phyloP scores from a whole-genome alignment of 2,888 invertebrate species.

The Gortyna flavago region DNA sequence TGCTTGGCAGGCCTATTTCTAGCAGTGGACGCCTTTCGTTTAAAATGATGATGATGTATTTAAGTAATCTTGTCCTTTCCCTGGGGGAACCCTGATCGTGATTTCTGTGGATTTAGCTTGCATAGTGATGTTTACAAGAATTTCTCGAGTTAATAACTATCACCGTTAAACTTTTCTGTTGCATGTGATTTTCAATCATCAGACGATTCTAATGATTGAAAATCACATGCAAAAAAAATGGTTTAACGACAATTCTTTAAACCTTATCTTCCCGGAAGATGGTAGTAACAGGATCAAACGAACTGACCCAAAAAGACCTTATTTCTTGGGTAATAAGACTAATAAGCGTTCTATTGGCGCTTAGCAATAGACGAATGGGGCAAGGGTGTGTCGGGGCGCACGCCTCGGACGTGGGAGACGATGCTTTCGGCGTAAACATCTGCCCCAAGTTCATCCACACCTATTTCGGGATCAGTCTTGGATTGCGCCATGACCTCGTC shows the following conservation, averaged over 20 bases:
- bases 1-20: not conserved
- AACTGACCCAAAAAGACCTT: not conserved
- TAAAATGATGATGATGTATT: not conserved
- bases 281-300: not conserved
- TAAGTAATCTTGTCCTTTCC: not conserved
- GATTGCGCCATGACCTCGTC: not conserved
- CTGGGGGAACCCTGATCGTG: not conserved
- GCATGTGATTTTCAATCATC: not conserved
- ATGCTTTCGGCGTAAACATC: slow-evolving; percentile 18
- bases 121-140: not conserved
- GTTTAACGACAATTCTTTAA: not conserved
- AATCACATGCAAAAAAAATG: too few species aligned
- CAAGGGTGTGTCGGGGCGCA: slow-evolving; percentile 9
- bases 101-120: not conserved
- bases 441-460: slow-evolving; percentile 1
- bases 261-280: not conserved
- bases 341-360: slow-evolving; percentile 9
- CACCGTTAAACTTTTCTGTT: not conserved
- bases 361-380: slow-evolving; percentile 8
- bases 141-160: slow-evolving; percentile 7
- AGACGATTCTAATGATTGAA: not conserved
- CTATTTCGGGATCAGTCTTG: not conserved
- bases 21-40: not conserved
- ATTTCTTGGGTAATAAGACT: not conserved
- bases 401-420: not conserved